Percentiles rank a stretch among this genome's conserved stretches.
Evolutionary conservation across 1,140 invertebrate species (phyloP).

Genomic region (Thalassaphorura encarpata): DNA sequence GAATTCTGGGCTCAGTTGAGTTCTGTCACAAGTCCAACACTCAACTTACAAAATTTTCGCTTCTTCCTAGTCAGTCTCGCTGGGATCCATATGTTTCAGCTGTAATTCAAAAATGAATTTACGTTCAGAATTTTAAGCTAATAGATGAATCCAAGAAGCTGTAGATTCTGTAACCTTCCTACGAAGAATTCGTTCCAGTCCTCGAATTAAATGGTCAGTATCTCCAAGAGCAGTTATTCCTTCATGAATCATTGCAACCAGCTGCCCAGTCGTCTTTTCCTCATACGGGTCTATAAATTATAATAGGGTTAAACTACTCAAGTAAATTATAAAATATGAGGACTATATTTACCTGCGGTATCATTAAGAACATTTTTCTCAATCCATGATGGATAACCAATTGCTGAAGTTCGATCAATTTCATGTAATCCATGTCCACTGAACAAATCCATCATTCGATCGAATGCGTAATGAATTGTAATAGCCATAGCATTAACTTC

Average conservation of each 20-base stretch:
- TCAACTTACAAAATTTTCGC: no score
- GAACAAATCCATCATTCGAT: neutral
- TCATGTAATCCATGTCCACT: conserved; percentile 2
- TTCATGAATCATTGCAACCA: neutral
- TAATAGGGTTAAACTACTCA: no score
- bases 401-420: neutral
- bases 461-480: conserved; percentile 9
- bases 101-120: no score
- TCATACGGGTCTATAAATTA: neutral
- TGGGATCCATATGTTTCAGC: conserved; percentile 3
- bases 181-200: conserved; percentile 8
- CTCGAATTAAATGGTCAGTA: conserved; percentile 6
- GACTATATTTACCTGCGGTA: no score
- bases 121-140: no score
- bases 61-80: neutral
- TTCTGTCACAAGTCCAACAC: no score
- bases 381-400: conserved; percentile 2
- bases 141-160: neutral
- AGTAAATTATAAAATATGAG: no score
- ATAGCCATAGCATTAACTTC: conserved; percentile 9
- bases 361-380: neutral
- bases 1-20: no score
- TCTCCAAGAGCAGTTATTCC: conserved; percentile 2
- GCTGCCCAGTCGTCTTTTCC: neutral
- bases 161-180: neutral